Conservation (phyloP, 2,797 vertebrate genomes). For the Notolepis coatsorum region DNA sequence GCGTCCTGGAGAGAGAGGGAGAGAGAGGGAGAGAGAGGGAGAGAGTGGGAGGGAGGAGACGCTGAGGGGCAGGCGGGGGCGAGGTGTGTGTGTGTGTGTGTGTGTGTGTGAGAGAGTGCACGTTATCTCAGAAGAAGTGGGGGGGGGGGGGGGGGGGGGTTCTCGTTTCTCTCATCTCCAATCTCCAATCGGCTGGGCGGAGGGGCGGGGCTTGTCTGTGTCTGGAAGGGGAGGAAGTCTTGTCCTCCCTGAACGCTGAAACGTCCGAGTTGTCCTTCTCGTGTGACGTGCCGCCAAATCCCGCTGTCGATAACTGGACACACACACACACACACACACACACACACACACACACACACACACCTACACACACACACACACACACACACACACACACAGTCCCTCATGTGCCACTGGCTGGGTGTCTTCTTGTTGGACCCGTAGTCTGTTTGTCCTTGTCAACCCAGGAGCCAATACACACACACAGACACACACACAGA, state of each 20-base stretch:
- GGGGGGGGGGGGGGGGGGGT: slow-evolving; percentile 24
- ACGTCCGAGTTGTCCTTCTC: slow-evolving; percentile 17
- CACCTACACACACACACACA: background rate
- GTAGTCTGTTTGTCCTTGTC: slow-evolving; percentile 54
- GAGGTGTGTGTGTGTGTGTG: slow-evolving; percentile 7
- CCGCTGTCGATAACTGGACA: slow-evolving; percentile 25
- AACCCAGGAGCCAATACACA: slow-evolving; percentile 51
- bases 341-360: background rate
- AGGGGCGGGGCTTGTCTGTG: slow-evolving; percentile 46
- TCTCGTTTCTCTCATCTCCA: slow-evolving; percentile 43
- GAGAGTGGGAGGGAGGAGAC: slow-evolving; percentile 22
- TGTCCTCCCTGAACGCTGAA: slow-evolving; percentile 20
- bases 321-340: slow-evolving; percentile 7
- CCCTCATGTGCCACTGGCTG: slow-evolving; percentile 33
- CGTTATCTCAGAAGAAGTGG: slow-evolving; percentile 35
- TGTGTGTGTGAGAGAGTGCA: slow-evolving; percentile 14
- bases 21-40: background rate
- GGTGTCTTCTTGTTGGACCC: slow-evolving; percentile 45
- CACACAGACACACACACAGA: background rate
- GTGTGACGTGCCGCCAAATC: slow-evolving; percentile 17
- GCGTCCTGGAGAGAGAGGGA: slow-evolving; percentile 48
- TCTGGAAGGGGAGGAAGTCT: slow-evolving; percentile 27
- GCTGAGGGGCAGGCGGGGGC: slow-evolving; percentile 25
- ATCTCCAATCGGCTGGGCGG: slow-evolving; percentile 56
- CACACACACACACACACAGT: slow-evolving; percentile 1